These are phyloP conservation scores for Chrysotoxum bicinctum DNA, from an alignment of 2,888 invertebrate species.

Conservation along the genomic window DNA sequence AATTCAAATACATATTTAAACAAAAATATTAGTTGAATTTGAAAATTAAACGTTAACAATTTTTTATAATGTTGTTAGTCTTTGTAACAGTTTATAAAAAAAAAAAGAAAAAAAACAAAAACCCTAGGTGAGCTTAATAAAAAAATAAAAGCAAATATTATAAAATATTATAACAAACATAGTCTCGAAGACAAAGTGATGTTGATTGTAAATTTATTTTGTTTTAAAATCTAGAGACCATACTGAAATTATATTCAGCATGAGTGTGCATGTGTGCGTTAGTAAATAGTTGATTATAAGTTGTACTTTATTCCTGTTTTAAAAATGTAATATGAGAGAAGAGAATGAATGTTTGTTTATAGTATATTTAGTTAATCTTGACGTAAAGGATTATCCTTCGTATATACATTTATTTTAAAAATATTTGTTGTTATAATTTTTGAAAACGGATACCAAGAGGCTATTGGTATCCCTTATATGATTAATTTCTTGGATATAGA, in stretches of 20 bases:
- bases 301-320: conserved; percentile 8
- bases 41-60: conserved; percentile 56
- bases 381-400: not conserved
- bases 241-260: conserved; percentile 31
- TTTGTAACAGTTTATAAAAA: conserved; percentile 63
- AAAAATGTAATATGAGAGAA: not conserved
- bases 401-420: not conserved
- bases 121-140: conserved; percentile 46
- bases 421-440: not conserved
- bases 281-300: not conserved
- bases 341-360: not conserved
- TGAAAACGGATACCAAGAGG: not conserved
- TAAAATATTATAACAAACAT: conserved; percentile 23
- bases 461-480: no score
- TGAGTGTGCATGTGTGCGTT: conserved; percentile 34
- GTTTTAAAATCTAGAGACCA: conserved; percentile 5
- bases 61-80: conserved; percentile 69
- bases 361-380: not conserved
- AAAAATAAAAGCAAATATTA: conserved; percentile 27
- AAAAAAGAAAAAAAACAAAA: not conserved
- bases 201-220: conserved; percentile 65
- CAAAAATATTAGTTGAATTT: conserved; percentile 48
- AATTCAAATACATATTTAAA: conserved; percentile 22
- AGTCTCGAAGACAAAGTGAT: conserved; percentile 67
- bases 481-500: no score